Conservation (phyloP, 2,797 vertebrate species). For the Rhinophrynus dorsalis region DNA sequence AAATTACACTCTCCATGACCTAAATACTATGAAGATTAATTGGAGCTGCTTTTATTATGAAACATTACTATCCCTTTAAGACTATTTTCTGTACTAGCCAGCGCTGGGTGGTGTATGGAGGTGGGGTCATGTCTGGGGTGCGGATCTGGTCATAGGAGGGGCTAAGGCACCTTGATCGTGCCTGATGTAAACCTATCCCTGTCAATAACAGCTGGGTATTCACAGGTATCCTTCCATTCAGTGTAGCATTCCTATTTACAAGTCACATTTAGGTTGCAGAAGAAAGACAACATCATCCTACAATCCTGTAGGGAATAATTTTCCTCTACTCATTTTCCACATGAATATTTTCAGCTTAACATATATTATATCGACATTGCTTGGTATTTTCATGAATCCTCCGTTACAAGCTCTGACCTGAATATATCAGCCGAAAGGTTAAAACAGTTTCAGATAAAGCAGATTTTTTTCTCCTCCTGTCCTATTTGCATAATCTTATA, state of each 20-base stretch:
- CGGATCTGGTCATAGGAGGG: too few relatives aligned
- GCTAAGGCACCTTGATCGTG: too few relatives aligned
- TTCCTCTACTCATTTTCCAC: background rate
- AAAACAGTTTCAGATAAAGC: background rate
- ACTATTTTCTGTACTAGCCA: too few relatives aligned
- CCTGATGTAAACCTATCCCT: too few relatives aligned
- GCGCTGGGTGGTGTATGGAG: too few relatives aligned
- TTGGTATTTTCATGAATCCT: background rate
- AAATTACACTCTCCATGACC: too few relatives aligned
- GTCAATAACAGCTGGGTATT: too few relatives aligned
- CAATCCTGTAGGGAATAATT: background rate
- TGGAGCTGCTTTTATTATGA: too few relatives aligned
- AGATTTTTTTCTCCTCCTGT: background rate
- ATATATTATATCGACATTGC: constrained; percentile 2
- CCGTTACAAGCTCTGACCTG: background rate
- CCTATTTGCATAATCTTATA: background rate
- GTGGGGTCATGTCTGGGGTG: too few relatives aligned
- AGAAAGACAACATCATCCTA: background rate
- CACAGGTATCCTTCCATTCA: too few relatives aligned
- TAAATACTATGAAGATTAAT: too few relatives aligned
- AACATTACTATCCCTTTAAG: too few relatives aligned
- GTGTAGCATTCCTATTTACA: background rate
- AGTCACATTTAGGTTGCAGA: background rate
- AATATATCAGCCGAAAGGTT: constrained; percentile 18
- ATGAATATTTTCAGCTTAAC: constrained; percentile 1